Evolutionary conservation across 2,888 invertebrate genomes (phyloP).

Genomic region (Caenorhabditis panamensis): DNA sequence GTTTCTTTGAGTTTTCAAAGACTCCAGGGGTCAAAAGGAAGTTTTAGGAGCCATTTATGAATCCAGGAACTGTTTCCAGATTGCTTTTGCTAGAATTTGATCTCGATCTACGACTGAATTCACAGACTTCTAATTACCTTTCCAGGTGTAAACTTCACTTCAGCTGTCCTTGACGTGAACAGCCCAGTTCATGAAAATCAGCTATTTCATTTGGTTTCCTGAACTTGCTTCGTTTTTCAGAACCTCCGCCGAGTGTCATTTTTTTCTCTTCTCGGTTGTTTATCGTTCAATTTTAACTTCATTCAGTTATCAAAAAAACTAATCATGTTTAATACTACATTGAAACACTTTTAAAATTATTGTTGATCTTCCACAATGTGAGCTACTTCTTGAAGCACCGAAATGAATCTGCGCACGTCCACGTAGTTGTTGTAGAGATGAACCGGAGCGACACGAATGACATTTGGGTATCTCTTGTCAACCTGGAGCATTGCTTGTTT

Average conservation of each 20-base stretch:
- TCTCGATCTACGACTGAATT: neutral
- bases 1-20: no score
- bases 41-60: no score
- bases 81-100: neutral
- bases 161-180: neutral
- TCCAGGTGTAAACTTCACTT: neutral
- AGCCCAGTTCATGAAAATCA: neutral
- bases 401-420: constrained; percentile 75
- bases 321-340: no score
- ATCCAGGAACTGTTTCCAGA: no score
- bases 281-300: neutral
- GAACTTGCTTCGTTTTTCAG: neutral
- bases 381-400: constrained; percentile 65
- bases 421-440: constrained; percentile 84
- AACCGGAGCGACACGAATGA: constrained; percentile 83
- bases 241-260: no score
- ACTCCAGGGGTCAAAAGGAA: no score
- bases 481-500: constrained; percentile 81
- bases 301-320: no score
- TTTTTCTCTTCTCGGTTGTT: no score
- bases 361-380: constrained; percentile 38
- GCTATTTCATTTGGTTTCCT: neutral
- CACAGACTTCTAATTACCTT: neutral
- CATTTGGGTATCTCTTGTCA: constrained; percentile 83
- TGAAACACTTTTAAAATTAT: no score